These are phyloP conservation scores for Nezara viridula DNA, from an alignment of 2,888 invertebrate species.

Conservation along the genomic window DNA sequence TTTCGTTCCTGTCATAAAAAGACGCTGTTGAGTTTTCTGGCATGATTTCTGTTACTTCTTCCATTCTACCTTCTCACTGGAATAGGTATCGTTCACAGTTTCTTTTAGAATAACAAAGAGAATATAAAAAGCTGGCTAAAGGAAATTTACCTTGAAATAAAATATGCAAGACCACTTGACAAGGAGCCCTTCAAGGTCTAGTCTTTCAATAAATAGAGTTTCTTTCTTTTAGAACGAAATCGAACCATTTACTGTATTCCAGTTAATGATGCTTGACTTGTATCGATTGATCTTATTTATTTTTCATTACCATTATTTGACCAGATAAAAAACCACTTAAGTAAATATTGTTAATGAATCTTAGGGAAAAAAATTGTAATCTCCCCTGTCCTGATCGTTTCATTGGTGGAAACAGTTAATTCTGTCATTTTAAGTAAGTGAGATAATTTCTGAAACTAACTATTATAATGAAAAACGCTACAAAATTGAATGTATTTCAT, in stretches of 20 bases:
- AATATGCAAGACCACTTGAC: conserved; percentile 34
- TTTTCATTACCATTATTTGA: not conserved
- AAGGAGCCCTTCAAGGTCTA: conserved; percentile 24
- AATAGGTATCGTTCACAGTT: not conserved
- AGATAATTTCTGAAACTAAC: too few species aligned
- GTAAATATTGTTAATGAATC: not conserved
- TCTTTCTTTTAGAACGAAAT: conserved; percentile 22
- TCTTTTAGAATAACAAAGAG: conserved; percentile 11
- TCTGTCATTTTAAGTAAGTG: too few species aligned
- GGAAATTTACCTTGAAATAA: conserved; percentile 27
- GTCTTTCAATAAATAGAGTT: not conserved
- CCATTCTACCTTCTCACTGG: not conserved
- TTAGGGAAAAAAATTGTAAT: not conserved
- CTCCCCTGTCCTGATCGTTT: too few species aligned
- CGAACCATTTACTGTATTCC: not conserved
- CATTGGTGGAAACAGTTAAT: too few species aligned
- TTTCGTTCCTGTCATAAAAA: not conserved
- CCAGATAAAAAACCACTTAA: not conserved
- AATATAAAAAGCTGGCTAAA: not conserved
- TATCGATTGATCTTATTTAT: not conserved
- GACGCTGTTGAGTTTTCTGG: not conserved
- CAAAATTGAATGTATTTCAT: too few species aligned
- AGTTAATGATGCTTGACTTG: not conserved
- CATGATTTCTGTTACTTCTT: not conserved
- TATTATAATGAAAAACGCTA: too few species aligned